Evolutionary conservation across 2,113 vertebrate species (phyloP), one percentile per base, ranked within the genome.

Genomic region (Pachycephala philippinensis): DNA sequence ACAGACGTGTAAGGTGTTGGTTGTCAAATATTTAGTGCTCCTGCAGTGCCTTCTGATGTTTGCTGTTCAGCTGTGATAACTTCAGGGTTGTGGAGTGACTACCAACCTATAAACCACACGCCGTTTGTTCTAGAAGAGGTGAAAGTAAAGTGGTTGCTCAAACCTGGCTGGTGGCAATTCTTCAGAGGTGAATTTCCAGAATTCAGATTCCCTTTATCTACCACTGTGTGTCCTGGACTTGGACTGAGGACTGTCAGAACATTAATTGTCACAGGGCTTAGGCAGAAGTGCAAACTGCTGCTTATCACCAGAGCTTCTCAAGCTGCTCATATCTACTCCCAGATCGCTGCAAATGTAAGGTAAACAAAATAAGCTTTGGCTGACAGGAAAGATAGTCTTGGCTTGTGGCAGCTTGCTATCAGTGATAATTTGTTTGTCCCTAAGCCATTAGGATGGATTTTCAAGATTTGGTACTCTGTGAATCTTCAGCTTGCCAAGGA

Each of bases 201-300:
- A 69, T 30, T 65, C 19, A 59, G 1, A 37, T 63, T 15, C 13
- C 12, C 12, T 50, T 69, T 54, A 45, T 21, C 56, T 52, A 19
- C 44, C 2, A 1, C 10, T 59, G 1, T 1, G 0, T 74, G 27
- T 47, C 20, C 35, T 18, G 11, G 18, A 2, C 23, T 81, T 77
- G n/a, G 47, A 23, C 44, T 45, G n/a, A n/a, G 24, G 7, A 7
- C 76, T 82, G 23, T 33, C 33, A 75, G 47, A 50, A 70, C 0
- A 0, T 68, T 59, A 40, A n/a, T 61, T 91, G 63, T 77, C 21
- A 14, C 5, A 52, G 47, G 82, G 49, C 44, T 91, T 60, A n/a
- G 16, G 28, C 54, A 83, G 49, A 79, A 61, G 45, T 64, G 13
- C 45, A 39, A 74, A 65, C 35, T 56, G 11, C 35, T 83, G 33